A percentile compares a stretch with the other conserved stretches of the same genome.
Conservation (phyloP, 2,797 vertebrate species). For the Leontopithecus rosalia region DNA sequence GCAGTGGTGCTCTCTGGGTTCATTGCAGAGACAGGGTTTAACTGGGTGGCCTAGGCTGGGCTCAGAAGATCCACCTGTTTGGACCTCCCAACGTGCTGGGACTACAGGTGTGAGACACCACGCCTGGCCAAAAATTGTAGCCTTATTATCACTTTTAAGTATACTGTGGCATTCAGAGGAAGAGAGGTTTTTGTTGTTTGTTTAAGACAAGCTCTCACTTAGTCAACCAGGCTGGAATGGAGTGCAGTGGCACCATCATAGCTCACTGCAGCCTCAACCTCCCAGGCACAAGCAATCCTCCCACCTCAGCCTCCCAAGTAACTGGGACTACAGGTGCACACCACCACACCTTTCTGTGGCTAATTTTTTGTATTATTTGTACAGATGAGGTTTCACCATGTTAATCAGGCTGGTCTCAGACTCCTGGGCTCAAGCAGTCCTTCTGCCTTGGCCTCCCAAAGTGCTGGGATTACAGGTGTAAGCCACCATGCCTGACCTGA, state of each 20-base stretch:
- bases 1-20: not conserved
- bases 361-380: not conserved
- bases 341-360: not conserved
- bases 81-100: not conserved
- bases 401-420: not conserved
- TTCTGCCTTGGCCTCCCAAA: not conserved
- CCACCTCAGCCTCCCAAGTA: no score
- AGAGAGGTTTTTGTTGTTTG: no score
- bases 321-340: not conserved
- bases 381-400: not conserved
- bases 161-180: no score
- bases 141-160: no score
- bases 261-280: no score
- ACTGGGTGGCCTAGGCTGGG: not conserved
- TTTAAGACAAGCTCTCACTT: no score
- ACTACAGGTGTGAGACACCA: not conserved
- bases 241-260: no score
- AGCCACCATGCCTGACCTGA: not conserved
- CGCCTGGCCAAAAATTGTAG: not conserved
- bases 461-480: not conserved
- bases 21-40: not conserved
- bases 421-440: not conserved
- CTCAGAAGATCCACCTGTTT: not conserved
- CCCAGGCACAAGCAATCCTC: no score
- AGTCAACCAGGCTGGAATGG: no score